Conservation (phyloP, 2,113 vertebrate genomes). For the Myodes glareolus region DNA sequence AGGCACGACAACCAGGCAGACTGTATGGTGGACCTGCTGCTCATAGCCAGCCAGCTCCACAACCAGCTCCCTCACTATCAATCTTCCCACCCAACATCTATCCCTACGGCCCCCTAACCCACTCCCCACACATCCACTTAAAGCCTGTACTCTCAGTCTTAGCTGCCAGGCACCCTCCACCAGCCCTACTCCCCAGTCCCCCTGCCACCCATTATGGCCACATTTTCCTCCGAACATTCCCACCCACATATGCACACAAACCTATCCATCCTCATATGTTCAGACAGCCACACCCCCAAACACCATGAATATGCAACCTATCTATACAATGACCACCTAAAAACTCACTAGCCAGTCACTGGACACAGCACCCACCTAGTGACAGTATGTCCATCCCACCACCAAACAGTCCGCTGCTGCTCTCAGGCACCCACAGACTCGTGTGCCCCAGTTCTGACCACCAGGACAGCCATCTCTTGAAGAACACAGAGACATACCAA, state of each 20-base stretch:
- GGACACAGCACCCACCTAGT: neutral
- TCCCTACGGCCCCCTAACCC: too few species aligned
- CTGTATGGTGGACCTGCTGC: neutral
- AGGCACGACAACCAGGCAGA: neutral
- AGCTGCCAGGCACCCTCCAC: neutral
- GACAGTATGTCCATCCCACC: neutral
- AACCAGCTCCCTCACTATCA: neutral
- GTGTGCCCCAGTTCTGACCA: neutral
- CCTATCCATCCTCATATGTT: neutral
- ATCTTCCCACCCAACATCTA: neutral
- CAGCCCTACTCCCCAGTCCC: neutral
- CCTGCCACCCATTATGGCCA: neutral
- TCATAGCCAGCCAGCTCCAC: neutral
- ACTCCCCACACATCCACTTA: neutral
- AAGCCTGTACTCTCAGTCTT: neutral
- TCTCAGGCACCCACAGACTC: neutral
- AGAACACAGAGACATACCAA: neutral
- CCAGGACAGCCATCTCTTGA: neutral
- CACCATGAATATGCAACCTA: neutral
- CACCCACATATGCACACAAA: too few species aligned
- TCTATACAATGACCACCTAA: neutral
- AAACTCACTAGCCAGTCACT: neutral
- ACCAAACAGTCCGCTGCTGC: neutral
- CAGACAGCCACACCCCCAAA: neutral
- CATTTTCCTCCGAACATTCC: neutral